Evolutionary conservation across 2,113 vertebrate genomes (phyloP).

Genomic region (Poicephalus gulielmi): DNA sequence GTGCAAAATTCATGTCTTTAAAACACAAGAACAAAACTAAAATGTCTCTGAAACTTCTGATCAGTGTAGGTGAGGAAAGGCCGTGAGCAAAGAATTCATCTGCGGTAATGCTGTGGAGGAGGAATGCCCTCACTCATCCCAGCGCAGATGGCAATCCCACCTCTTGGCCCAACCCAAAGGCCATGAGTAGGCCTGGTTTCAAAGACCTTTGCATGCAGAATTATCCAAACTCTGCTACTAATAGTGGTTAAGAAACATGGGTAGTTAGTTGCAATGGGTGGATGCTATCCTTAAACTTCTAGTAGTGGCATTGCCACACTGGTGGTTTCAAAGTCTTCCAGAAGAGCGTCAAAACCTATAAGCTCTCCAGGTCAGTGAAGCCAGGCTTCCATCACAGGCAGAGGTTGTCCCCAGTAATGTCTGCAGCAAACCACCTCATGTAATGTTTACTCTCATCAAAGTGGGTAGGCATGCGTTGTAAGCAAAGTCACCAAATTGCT

Average conservation of each 20-base stretch:
- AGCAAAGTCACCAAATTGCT: not conserved
- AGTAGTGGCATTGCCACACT: not conserved
- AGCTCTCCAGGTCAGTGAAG: not conserved
- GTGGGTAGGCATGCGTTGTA: accelerated
- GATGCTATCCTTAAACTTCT: not conserved
- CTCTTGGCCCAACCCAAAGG: not conserved
- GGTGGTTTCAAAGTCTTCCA: not conserved
- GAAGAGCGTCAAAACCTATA: not conserved
- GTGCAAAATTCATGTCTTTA: not conserved
- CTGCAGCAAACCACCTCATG: not conserved
- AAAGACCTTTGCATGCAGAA: not conserved
- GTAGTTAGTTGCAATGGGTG: not conserved
- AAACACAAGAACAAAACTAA: not conserved
- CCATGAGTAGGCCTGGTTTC: not conserved
- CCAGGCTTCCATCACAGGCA: not conserved
- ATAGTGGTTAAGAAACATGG: not conserved
- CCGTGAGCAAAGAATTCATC: not conserved
- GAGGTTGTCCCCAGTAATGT: not conserved
- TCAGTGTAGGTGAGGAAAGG: not conserved
- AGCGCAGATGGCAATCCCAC: not conserved
- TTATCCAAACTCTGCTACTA: not conserved
- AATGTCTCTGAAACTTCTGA: not conserved
- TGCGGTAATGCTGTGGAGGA: accelerated
- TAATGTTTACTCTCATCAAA: not conserved
- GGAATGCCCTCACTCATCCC: not conserved